Conservation (phyloP, 1,140 invertebrate genomes). For the Macrotrachela quadricornifera region DNA sequence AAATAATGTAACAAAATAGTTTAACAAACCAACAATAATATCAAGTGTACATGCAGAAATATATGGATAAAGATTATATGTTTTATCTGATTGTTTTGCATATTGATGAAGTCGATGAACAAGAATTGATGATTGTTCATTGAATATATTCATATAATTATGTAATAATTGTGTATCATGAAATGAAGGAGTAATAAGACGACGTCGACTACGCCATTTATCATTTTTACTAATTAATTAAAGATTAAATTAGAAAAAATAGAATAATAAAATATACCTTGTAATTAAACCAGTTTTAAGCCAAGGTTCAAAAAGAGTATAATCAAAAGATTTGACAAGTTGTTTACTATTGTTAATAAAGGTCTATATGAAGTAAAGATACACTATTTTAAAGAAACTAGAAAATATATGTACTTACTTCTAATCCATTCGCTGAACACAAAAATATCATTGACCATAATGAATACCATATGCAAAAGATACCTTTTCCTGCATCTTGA, state of each 20-base stretch:
- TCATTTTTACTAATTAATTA: conserved; percentile 44
- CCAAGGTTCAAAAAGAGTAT: conserved; percentile 39
- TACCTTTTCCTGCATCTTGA: too few species aligned
- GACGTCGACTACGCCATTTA: conserved; percentile 57
- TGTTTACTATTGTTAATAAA: too few species aligned
- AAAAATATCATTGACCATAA: too few species aligned
- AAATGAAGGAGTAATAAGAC: conserved; percentile 71
- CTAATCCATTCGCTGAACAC: too few species aligned
- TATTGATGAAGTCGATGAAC: conserved; percentile 37
- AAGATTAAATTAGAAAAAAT: not conserved
- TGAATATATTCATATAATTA: conserved; percentile 57
- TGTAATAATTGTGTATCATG: conserved; percentile 64
- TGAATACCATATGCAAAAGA: too few species aligned
- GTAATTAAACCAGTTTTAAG: conserved; percentile 1
- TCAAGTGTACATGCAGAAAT: conserved; percentile 62
- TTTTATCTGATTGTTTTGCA: conserved; percentile 28
- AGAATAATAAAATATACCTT: not conserved
- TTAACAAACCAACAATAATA: conserved; percentile 53
- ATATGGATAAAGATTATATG: conserved; percentile 49
- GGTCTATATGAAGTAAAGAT: too few species aligned
- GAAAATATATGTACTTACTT: too few species aligned
- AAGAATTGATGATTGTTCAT: conserved; percentile 47
- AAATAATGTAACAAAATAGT: too few species aligned
- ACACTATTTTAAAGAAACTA: too few species aligned
- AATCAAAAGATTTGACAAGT: conserved; percentile 43